Percentiles rank a stretch among this genome's conserved stretches.
phyloP scores from a whole-genome alignment of 2,113 vertebrate genomes.

The Lucifuga dentata region DNA sequence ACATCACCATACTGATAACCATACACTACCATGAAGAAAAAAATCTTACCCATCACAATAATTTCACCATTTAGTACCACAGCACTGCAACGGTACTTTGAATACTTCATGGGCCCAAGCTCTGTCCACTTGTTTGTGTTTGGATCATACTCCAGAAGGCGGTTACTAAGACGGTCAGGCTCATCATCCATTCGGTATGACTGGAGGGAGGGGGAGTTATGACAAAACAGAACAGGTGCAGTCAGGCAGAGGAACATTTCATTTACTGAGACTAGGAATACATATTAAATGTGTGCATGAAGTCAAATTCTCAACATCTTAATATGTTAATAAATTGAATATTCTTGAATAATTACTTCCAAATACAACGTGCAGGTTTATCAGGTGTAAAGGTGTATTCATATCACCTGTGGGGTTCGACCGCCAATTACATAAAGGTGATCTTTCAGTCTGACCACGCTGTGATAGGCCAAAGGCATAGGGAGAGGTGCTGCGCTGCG shows the following conservation, averaged over 20 bases:
- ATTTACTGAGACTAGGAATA: neutral
- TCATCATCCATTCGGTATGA: slow-evolving; percentile 93
- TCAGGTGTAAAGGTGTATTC: neutral
- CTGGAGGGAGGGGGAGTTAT: slow-evolving; percentile 69
- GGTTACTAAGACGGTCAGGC: slow-evolving; percentile 94
- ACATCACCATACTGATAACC: too few relatives aligned
- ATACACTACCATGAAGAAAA: neutral
- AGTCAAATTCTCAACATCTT: neutral
- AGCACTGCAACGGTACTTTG: slow-evolving; percentile 93
- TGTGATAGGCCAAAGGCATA: slow-evolving; percentile 89
- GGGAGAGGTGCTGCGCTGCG: slow-evolving; percentile 89
- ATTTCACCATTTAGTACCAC: slow-evolving; percentile 91
- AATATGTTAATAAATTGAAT: too few relatives aligned
- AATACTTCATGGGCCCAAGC: slow-evolving; percentile 90
- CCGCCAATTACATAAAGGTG: slow-evolving; percentile 93
- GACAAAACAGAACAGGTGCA: slow-evolving; percentile 65
- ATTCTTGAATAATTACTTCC: neutral
- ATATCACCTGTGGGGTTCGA: slow-evolving; percentile 93
- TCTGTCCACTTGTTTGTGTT: slow-evolving; percentile 90
- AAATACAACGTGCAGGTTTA: neutral
- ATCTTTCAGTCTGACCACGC: slow-evolving; percentile 85
- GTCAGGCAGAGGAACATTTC: slow-evolving; percentile 24
- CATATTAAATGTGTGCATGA: neutral
- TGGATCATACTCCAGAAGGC: slow-evolving; percentile 90
- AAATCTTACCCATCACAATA: slow-evolving; percentile 91